Conservation (phyloP, 2,797 vertebrate genomes). For the Sebastes ruberrimus region DNA sequence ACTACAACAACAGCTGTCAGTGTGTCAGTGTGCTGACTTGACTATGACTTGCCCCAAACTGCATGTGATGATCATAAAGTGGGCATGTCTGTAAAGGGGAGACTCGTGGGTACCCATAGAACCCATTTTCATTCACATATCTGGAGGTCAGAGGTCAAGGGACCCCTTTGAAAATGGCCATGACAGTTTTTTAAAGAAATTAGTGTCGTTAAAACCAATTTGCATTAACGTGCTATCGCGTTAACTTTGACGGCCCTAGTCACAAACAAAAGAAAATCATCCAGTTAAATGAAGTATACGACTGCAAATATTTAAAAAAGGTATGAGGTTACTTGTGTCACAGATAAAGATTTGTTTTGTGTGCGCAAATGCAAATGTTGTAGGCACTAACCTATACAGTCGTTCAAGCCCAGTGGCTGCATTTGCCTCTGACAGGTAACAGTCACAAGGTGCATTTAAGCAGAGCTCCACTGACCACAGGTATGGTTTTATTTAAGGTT, state of each 20-base stretch:
- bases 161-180: too few species aligned
- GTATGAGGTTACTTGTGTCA: background rate
- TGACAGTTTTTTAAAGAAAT: too few species aligned
- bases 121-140: too few species aligned
- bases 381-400: background rate
- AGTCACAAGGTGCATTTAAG: background rate
- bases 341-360: background rate
- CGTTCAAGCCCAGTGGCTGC: background rate
- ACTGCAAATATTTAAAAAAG: slow-evolving; percentile 18
- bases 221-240: too few species aligned
- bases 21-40: too few species aligned
- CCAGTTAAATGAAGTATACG: background rate
- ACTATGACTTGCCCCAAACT: too few species aligned
- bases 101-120: too few species aligned
- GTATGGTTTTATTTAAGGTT: slow-evolving; percentile 10
- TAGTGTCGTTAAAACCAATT: too few species aligned
- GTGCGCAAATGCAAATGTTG: slow-evolving; percentile 3
- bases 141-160: too few species aligned
- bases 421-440: slow-evolving; percentile 9
- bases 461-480: background rate
- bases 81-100: too few species aligned
- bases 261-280: background rate
- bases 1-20: background rate
- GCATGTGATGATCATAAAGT: too few species aligned
- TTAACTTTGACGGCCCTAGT: too few species aligned